Evolutionary conservation across 30 jellyfish, hydroid and myxozoan species (phyloP).

Genomic region (Turritopsis dohrnii): DNA sequence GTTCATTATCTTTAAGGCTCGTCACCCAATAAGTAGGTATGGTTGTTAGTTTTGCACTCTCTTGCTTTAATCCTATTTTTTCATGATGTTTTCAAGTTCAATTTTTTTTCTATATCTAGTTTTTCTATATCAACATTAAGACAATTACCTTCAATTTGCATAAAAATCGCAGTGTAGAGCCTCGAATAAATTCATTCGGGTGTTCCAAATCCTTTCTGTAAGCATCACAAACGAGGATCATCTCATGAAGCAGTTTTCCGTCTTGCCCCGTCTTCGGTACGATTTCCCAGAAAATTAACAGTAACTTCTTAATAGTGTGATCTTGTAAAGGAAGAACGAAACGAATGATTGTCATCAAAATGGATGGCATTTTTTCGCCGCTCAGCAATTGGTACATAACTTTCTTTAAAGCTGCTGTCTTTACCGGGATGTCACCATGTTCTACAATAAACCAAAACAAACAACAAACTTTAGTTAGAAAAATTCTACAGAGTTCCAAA

Average conservation of each 20-base stretch:
- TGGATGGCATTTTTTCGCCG: slow-evolving; percentile 94
- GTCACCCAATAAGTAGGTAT: too few species aligned
- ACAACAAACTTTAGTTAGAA: too few species aligned
- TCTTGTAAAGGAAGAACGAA: slow-evolving; percentile 97
- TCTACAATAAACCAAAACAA: slow-evolving; percentile 38
- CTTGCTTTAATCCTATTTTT: too few species aligned
- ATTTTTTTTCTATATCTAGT: too few species aligned
- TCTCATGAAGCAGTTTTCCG: slow-evolving; percentile 97
- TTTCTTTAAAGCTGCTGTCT: slow-evolving; percentile 77
- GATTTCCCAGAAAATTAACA: slow-evolving; percentile 95
- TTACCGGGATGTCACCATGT: slow-evolving; percentile 73
- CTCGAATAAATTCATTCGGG: slow-evolving; percentile 97
- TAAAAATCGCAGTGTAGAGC: slow-evolving; percentile 90
- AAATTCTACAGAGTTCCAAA: too few species aligned
- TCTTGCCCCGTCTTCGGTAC: slow-evolving; percentile 95
- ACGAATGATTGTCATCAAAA: slow-evolving; percentile 90
- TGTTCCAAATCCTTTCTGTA: slow-evolving; percentile 98
- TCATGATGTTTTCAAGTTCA: too few species aligned
- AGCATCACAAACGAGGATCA: slow-evolving; percentile 99
- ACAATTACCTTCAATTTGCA: slow-evolving; percentile 88
- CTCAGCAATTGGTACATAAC: slow-evolving; percentile 84
- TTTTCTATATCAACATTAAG: too few species aligned
- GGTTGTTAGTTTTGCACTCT: too few species aligned
- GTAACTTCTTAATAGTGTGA: slow-evolving; percentile 81
- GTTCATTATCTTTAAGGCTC: too few species aligned